These are phyloP conservation scores for Brachyrhaphis roseni DNA, from an alignment of 2,797 vertebrate genomes.

Conservation along the genomic window DNA sequence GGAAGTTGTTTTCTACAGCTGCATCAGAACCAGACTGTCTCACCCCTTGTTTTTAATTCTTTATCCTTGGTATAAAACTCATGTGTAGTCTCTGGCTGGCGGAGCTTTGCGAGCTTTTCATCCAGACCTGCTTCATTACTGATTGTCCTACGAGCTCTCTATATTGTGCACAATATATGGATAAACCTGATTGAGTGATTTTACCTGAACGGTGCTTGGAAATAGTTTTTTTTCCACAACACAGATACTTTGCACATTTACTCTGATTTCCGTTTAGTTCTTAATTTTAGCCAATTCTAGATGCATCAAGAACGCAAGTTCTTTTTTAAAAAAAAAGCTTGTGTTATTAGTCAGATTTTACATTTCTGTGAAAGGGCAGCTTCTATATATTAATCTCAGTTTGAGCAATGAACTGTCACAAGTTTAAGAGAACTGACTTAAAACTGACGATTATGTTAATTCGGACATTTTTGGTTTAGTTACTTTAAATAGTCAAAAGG, in stretches of 20 bases:
- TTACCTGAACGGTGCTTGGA: too few relatives aligned
- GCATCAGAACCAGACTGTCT: too few relatives aligned
- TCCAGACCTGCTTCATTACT: too few relatives aligned
- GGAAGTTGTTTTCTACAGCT: too few relatives aligned
- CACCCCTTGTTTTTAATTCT: too few relatives aligned
- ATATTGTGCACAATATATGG: too few relatives aligned
- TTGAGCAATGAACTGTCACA: neutral
- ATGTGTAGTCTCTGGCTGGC: too few relatives aligned
- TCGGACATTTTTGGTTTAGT: neutral
- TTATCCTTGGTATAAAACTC: too few relatives aligned
- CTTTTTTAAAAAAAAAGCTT: neutral
- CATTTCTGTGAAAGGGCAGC: neutral
- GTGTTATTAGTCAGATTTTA: neutral
- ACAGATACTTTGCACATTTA: neutral
- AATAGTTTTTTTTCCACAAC: too few relatives aligned
- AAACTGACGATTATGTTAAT: neutral
- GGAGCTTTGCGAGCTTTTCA: too few relatives aligned
- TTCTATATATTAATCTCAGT: neutral
- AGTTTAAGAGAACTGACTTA: neutral
- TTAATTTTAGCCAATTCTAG: neutral
- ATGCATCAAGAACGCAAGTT: neutral
- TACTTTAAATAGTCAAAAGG: conserved; percentile 2
- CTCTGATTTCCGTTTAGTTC: neutral
- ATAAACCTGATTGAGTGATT: too few relatives aligned
- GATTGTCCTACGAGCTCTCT: too few relatives aligned